A percentile compares a stretch with the other conserved stretches of the same genome.
Evolutionary conservation across 2,888 invertebrate genomes (phyloP).

Genomic region (Gari tellinella): DNA sequence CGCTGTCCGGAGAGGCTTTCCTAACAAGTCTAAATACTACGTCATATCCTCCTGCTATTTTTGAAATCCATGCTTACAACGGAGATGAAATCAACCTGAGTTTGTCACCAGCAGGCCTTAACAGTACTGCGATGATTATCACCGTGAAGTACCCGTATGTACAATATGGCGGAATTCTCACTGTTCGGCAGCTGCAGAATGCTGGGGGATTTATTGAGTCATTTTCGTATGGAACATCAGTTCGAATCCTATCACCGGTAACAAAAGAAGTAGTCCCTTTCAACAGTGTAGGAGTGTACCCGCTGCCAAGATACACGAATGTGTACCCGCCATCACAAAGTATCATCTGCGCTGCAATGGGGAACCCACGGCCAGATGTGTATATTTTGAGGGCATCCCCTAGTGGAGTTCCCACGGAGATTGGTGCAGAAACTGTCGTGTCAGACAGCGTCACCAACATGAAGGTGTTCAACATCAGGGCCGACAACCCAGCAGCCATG

Average conservation of each 20-base stretch:
- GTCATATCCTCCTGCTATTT: conserved; percentile 37
- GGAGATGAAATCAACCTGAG: conserved; percentile 27
- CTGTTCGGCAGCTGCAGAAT: conserved; percentile 41
- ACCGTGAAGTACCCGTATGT: conserved; percentile 44
- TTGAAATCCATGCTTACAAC: conserved; percentile 48
- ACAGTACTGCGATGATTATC: conserved; percentile 35
- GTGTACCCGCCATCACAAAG: conserved; percentile 46
- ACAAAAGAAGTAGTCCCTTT: conserved; percentile 34
- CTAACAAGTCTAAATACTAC: conserved; percentile 54
- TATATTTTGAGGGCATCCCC: conserved; percentile 30
- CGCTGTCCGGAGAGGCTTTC: conserved; percentile 44
- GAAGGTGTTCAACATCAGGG: conserved; percentile 32
- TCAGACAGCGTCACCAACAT: conserved; percentile 44
- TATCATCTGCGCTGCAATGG: conserved; percentile 56
- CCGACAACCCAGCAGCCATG: conserved; percentile 30
- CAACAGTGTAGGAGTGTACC: conserved; percentile 47
- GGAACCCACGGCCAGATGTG: conserved; percentile 56
- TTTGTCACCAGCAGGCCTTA: conserved; percentile 1
- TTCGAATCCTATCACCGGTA: conserved; percentile 37
- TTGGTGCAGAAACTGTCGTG: conserved; percentile 36
- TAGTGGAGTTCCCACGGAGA: conserved; percentile 8
- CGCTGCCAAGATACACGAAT: conserved; percentile 31
- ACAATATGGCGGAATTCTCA: conserved; percentile 52
- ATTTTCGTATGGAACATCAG: conserved; percentile 42
- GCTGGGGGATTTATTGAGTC: conserved; percentile 45